Evolutionary conservation across 1,140 invertebrate genomes (phyloP), one percentile per base, ranked within the genome.

Genomic region (Tenebrio molitor): DNA sequence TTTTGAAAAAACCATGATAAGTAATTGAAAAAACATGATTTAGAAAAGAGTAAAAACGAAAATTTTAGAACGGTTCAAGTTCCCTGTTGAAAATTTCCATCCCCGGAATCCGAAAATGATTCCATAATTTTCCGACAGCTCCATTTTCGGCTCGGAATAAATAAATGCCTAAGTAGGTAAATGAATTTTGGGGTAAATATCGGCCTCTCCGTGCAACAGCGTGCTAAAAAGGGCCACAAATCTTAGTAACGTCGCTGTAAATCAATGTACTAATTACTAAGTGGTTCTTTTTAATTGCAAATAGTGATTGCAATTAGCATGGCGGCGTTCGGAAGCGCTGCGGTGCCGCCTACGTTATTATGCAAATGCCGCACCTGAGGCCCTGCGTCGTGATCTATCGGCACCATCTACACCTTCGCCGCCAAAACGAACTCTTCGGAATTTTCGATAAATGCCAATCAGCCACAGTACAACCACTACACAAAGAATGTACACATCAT

Each of bases 241-340:
- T 76, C 73, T 74, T 68, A 34, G 21, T 41, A 66, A 71, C 66
- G 69, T 69, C 69, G 63, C 66, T 64, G 74, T 76, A 76, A 76
- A 77, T 73, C 76, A 76, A 77, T 70, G 76, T 74, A 74, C 66
- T 76, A 77, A 77, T 77, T 77, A 72, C 74, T 74, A 76, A 76
- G 72, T 76, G 76, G 74, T 77, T 78, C 74, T 78, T 78, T 78
- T 78, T 78, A 78, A 78, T 78, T 74, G 71, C 69, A 73, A 78
- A 78, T 78, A 76, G 76, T 78, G 75, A 78, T 76, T 65, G 75
- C 74, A 76, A 75, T 78, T 78, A 76, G 68, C 72, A 76, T 71
- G 39, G 72, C 67, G 69, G 44, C 8, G 44, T 72, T 69, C n/a
- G 62, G 25, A 64, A 73, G 71, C 23, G 39, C 21, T 53, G 69